Conservation (phyloP, 2,888 invertebrate genomes). For the Papilio gigon region DNA sequence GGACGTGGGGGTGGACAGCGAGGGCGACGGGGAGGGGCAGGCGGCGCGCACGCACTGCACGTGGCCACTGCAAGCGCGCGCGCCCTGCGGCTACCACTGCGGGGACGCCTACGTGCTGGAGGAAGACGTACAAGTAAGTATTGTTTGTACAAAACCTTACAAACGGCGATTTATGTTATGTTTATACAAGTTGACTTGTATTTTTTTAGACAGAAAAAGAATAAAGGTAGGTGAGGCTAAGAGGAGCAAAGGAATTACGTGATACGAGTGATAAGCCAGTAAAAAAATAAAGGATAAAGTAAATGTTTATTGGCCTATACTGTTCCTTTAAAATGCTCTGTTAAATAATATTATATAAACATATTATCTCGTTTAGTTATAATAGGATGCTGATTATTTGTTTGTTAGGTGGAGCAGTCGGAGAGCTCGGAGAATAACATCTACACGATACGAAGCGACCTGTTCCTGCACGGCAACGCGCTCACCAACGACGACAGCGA, state of each 20-base stretch:
- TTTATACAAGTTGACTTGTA: too few species aligned
- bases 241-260: too few species aligned
- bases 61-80: conserved; percentile 65
- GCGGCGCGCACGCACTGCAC: conserved; percentile 77
- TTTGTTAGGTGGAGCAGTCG: conserved; percentile 62
- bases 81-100: conserved; percentile 42
- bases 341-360: too few species aligned
- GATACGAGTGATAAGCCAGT: too few species aligned
- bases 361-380: too few species aligned
- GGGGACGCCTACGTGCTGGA: conserved; percentile 53
- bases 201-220: too few species aligned
- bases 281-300: too few species aligned
- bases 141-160: neutral
- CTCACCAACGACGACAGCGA: conserved; percentile 74
- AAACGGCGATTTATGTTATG: neutral
- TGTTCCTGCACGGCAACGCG: conserved; percentile 74
- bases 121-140: conserved; percentile 59
- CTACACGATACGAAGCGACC: conserved; percentile 72
- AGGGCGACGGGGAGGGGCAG: conserved; percentile 49
- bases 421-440: conserved; percentile 69
- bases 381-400: too few species aligned
- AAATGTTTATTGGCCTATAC: too few species aligned
- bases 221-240: too few species aligned
- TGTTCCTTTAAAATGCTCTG: too few species aligned
- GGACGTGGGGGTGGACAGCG: conserved; percentile 35